Evolutionary conservation across 2,888 invertebrate genomes (phyloP), one percentile per base, ranked within the genome.

Genomic region (Synanthedon vespiformis): DNA sequence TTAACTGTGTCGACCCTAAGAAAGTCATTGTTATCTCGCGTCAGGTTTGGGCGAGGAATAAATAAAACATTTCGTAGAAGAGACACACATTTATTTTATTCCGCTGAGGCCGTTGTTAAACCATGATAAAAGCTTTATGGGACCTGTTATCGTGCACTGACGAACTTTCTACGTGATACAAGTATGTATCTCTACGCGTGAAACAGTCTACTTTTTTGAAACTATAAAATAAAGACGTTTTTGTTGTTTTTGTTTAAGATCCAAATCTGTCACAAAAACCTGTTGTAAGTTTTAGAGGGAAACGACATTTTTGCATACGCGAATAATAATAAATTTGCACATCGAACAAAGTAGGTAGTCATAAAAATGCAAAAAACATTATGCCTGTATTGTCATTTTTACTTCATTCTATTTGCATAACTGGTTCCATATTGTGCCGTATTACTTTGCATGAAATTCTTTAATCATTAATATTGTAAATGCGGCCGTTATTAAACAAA

Each of bases 1-100:
- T 6, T 13, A 13, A 44, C 44, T 14, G 44, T 13, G 44, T 44
- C 65, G 63, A 59, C 54, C 56, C 57, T 51, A 56, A 56, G 54
- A 61, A 77, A 72, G 75, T 77, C 83, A 84, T 82, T 85, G 84
- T 87, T 86, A 86, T 86, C 86, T 81, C 68, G 64, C 50, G 62
- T 68, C 74, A 72, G 73, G 73, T 80, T 80, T 75, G 74, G 81
- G 73, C 74, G 22, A 73, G 78, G 79, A 78, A 82, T 77, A 84
- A 83, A 82, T 84, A 80, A 80, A 78, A 80, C 68, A 72, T 65
- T 85, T 84, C 84, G 77, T 79, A 82, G 85, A 86, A 86, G 68
- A 80, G 71, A 74, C 68, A 77, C 69, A 77, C 75, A 80, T 82
- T 79, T 80, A 80, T 78, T 82, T 83, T 85, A 78, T 83, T 80